A percentile compares a stretch with the other conserved stretches of the same genome.
Conservation (phyloP, 2,797 vertebrate species). For the Eospalax fontanierii region DNA sequence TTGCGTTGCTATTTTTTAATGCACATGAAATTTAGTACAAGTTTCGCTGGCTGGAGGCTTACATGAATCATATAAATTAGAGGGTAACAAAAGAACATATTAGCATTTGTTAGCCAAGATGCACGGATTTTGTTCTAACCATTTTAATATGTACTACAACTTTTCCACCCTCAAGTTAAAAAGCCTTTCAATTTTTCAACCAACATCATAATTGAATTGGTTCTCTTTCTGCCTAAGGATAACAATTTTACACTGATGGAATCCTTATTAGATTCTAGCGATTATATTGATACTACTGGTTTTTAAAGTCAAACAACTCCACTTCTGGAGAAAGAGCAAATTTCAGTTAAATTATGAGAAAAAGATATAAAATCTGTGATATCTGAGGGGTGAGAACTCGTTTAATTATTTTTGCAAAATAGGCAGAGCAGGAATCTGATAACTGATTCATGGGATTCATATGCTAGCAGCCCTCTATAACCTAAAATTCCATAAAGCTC, state of each 20-base stretch:
- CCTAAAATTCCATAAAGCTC: neutral
- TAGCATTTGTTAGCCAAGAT: slow-evolving; percentile 94
- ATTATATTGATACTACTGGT: slow-evolving; percentile 83
- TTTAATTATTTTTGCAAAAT: slow-evolving; percentile 59
- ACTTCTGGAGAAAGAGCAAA: slow-evolving; percentile 70
- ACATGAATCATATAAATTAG: slow-evolving; percentile 93
- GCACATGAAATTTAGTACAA: slow-evolving; percentile 93
- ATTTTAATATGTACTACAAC: slow-evolving; percentile 92
- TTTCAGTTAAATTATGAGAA: slow-evolving; percentile 40
- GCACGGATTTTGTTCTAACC: slow-evolving; percentile 90
- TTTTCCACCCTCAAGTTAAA: slow-evolving; percentile 90
- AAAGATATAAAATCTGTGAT: slow-evolving; percentile 6
- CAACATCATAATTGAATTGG: slow-evolving; percentile 91
- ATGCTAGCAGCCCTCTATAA: neutral
- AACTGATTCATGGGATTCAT: slow-evolving; percentile 16
- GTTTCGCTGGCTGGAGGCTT: slow-evolving; percentile 92
- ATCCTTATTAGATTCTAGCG: slow-evolving; percentile 89
- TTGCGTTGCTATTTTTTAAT: slow-evolving; percentile 90
- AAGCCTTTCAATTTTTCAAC: slow-evolving; percentile 89
- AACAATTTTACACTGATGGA: slow-evolving; percentile 89
- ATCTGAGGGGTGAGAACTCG: neutral
- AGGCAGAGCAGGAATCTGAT: neutral
- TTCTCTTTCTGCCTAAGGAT: slow-evolving; percentile 88
- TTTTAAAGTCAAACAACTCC: slow-evolving; percentile 80
- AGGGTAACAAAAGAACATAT: slow-evolving; percentile 93